Evolutionary conservation across 2,113 vertebrate species (phyloP).

Genomic region (Picathartes gymnocephalus): DNA sequence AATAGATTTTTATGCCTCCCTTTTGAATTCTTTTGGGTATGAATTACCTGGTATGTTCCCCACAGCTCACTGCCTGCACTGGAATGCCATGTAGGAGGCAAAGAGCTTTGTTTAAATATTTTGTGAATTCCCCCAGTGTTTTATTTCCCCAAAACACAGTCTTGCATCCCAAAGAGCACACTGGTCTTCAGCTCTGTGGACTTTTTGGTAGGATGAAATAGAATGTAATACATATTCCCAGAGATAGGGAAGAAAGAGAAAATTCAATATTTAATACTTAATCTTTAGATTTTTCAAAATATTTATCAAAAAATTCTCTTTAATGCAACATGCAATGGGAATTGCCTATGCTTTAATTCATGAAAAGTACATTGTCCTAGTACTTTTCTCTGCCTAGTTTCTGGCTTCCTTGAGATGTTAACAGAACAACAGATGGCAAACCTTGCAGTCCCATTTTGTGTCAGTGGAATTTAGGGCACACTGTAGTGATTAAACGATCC

Average conservation of each 20-base stretch:
- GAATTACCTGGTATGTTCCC: not conserved
- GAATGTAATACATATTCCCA: fast-evolving
- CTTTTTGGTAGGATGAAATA: not conserved
- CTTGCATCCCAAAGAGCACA: not conserved
- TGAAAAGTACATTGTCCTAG: not conserved
- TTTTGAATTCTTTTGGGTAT: not conserved
- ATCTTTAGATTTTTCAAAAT: not conserved
- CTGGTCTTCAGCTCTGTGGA: not conserved
- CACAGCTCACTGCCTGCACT: not conserved
- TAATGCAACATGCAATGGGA: not conserved
- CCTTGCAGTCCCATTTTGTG: not conserved
- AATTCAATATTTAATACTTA: not conserved
- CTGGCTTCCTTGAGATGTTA: not conserved
- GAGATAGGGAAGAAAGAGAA: not conserved
- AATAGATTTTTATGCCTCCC: not conserved
- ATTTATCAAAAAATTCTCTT: not conserved
- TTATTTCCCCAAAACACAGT: not conserved
- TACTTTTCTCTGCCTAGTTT: not conserved
- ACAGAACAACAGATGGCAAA: not conserved
- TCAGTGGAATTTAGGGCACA: not conserved
- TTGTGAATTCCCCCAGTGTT: not conserved
- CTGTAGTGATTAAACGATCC: not conserved
- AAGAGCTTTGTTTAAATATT: not conserved
- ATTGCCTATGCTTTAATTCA: not conserved
- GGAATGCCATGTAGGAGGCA: not conserved